phyloP scores from a whole-genome alignment of 2,113 vertebrate species.

The Recurvirostra avosetta region DNA sequence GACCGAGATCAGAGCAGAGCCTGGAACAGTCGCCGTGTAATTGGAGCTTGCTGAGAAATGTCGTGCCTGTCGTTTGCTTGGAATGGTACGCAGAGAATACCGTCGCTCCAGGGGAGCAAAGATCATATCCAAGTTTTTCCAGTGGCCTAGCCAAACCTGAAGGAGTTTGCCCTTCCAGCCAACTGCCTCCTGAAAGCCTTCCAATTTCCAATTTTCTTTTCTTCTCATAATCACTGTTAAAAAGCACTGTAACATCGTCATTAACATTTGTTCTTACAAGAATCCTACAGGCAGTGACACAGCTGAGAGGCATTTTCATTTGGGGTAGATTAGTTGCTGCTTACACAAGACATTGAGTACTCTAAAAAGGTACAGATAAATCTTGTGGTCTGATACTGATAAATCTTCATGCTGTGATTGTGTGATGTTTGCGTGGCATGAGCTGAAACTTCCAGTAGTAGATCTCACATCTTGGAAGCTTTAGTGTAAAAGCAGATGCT shows the following conservation, averaged over 20 bases:
- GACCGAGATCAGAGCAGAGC: not conserved
- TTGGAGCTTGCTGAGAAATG: conserved; percentile 44
- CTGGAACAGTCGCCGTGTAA: not conserved
- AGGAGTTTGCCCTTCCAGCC: conserved; percentile 15
- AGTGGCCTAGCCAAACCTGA: conserved; percentile 7
- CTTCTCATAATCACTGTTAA: not conserved
- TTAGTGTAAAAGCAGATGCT: not conserved
- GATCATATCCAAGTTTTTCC: conserved; percentile 50
- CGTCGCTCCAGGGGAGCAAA: not conserved
- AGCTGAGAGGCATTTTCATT: not conserved
- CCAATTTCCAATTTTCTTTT: not conserved
- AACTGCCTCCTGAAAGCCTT: conserved; percentile 21
- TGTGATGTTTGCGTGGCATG: not conserved
- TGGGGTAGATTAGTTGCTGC: not conserved
- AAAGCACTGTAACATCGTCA: not conserved
- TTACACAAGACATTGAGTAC: not conserved
- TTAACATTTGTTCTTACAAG: not conserved
- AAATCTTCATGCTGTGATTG: not conserved
- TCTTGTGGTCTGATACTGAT: not conserved
- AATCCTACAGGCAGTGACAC: not conserved
- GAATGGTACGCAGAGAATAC: not conserved
- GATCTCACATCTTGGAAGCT: not conserved
- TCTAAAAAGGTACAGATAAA: not conserved
- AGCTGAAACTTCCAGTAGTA: not conserved
- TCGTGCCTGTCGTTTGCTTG: not conserved